Base-by-base conservation (phyloP, 2,113 vertebrate species). In the Sylvilagus bachmani region DNA sequence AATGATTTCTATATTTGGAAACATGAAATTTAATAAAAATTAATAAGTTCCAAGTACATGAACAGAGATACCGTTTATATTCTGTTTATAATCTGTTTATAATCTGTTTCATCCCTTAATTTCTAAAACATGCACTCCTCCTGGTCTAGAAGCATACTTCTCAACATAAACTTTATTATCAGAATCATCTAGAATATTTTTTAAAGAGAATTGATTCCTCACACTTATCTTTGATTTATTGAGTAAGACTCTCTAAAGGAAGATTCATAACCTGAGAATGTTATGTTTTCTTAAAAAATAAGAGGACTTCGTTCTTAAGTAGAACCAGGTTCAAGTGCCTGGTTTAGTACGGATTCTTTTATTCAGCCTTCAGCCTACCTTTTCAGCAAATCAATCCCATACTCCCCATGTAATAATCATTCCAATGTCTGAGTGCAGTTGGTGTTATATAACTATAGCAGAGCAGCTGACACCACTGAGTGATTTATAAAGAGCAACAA, bases 1-100 rank as follows among this genome's bases (percentile, higher is more conserved):
- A 80, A 51, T 74, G 77, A 55, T 62, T 90, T 79, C 1, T 75
- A 9, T 92, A 73, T 31, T 89, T 71, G 1, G 29, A 91, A 79
- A 55, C 19, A 36, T 78, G 36, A 53, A 17, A 24, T 78, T 95
- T 62, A 31, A 27, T 70, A 93, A 89, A 94, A 73, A 74, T 38
- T 88, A 53, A 61, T 49, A 1, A 67, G 77, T 82, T 61, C 25
- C 6, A 85, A 22, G 22, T 69, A 61, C 27, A 29, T 31, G 10
- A 73, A 49, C 0, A 53, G 64, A 90, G 1, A 8, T 7, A 90
- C 36, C 29, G 77, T 3, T 84, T 79, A 66, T 49, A 80, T 67
- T 85, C 5, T 27, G 38, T 38, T 38, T 38, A 38, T 38, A 92
- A 61, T 90, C 31, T 79, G 13, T 33, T 38, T 38, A 38, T 38